A percentile compares a stretch with the other conserved stretches of the same genome.
phyloP scores from a whole-genome alignment of 92 coral and sea anemone genomes.

The Porites evermanni region DNA sequence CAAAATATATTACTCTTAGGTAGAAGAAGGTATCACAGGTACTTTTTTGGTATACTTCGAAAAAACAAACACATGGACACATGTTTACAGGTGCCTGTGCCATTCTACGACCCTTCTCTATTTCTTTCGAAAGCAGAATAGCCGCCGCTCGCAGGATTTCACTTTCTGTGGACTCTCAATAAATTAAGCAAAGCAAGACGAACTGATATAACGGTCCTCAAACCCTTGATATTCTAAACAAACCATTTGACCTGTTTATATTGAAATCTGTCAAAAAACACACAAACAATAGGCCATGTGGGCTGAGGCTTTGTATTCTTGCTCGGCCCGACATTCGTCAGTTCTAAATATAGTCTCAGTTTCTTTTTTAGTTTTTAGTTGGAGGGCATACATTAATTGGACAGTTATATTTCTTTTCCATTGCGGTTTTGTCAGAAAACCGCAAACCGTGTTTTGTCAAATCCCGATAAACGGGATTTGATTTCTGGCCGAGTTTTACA shows the following conservation, averaged over 20 bases:
- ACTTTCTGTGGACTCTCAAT: not conserved
- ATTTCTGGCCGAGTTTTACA: no score
- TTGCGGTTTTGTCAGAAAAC: not conserved
- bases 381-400: not conserved
- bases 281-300: constrained; percentile 1
- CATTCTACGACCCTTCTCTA: not conserved
- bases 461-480: no score
- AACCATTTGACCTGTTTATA: not conserved
- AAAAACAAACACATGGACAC: no score
- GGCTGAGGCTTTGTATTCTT: not conserved
- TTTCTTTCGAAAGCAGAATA: not conserved
- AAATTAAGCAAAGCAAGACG: not conserved
- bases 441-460: not conserved
- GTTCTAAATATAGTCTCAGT: not conserved
- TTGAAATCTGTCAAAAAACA: not conserved
- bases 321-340: not conserved
- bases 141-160: not conserved
- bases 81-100: not conserved
- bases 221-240: constrained; percentile 25
- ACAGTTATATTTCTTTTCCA: not conserved
- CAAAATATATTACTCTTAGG: not conserved
- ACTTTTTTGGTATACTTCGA: not conserved
- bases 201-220: not conserved
- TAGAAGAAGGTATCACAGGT: not conserved
- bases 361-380: not conserved